Base-by-base conservation (phyloP, 92 coral and sea anemone species). In the Porites evermanni region DNA sequence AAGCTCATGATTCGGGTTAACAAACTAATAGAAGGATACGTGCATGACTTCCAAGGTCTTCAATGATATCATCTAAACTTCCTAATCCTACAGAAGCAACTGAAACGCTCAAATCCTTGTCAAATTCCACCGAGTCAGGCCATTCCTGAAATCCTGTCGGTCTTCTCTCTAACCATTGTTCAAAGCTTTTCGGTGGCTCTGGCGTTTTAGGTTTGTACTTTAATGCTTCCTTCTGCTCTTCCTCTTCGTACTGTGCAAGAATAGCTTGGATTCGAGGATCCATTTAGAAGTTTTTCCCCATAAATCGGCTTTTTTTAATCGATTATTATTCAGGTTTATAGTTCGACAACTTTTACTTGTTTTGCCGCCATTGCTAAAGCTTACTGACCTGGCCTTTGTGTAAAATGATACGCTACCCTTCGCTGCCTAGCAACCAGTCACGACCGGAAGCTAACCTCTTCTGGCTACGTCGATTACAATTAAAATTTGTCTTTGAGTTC, bases 61-160 rank as follows among this genome's bases (percentile, higher is more conserved):
- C 88, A 89, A 86, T 90, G n/a, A 97, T 95, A 65, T 97, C 94
- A 68, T 95, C 96, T 51, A 96, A 88, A 80, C 97, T 91, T 63
- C 99, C 99, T 50, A 95, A 87, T 75, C 99, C 99, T 21, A 90
- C 98, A 44, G 95, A 84, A 60, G 94, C 91, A 0, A 92, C 89
- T 18, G 98, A 77, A 19, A 96, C 54, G 44, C 86, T 84, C 18
- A 93, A 83, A 29, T 92, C 83, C 74, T 87, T 80, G 44, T 88
- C 98, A 12, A 79, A 77, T 1, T 88, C 98, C 12, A 86, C 24
- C 2, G 81, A 69, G n/a, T 89, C 89, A 1, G 98, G 99, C 97
- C 99, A 95, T 7, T 81, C 86, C 51, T 26, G 29, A 12, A 86
- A 60, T 18, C 93, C 94, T 70, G 74, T 60, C 1, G 94, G 94